Conservation (phyloP, 2,888 invertebrate genomes). For the Drymonia ruficornis region DNA sequence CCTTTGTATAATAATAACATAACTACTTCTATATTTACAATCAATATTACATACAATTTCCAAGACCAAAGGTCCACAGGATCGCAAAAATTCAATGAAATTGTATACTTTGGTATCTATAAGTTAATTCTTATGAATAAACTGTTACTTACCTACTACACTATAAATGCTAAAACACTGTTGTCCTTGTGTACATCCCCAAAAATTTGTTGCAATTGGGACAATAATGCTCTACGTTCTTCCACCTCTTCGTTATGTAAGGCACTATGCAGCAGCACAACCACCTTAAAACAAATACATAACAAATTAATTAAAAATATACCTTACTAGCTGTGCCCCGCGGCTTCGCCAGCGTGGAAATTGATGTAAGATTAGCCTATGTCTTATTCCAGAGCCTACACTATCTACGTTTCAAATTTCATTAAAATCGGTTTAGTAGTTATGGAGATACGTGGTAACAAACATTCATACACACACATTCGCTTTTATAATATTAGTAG, state of each 20-base stretch:
- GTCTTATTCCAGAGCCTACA: no score
- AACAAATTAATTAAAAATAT: neutral
- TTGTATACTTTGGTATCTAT: neutral
- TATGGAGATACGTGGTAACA: no score
- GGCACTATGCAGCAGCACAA: constrained; percentile 75
- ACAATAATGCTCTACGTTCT: constrained; percentile 76
- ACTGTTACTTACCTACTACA: neutral
- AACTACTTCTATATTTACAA: neutral
- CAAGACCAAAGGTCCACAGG: no score
- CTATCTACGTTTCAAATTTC: no score
- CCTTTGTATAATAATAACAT: no score
- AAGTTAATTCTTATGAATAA: neutral
- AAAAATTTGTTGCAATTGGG: constrained; percentile 67
- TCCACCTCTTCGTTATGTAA: constrained; percentile 70
- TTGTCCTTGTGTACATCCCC: constrained; percentile 63
- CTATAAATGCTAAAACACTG: constrained; percentile 39
- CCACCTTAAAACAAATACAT: constrained; percentile 61
- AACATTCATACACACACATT: no score
- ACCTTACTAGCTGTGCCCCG: no score
- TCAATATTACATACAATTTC: neutral
- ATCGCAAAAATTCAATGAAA: neutral
- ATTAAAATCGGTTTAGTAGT: no score
- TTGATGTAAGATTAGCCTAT: no score
- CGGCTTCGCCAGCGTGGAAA: no score
- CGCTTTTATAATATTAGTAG: no score